Evolutionary conservation across 2,113 vertebrate genomes (phyloP).

Genomic region (Panthera tigris): DNA sequence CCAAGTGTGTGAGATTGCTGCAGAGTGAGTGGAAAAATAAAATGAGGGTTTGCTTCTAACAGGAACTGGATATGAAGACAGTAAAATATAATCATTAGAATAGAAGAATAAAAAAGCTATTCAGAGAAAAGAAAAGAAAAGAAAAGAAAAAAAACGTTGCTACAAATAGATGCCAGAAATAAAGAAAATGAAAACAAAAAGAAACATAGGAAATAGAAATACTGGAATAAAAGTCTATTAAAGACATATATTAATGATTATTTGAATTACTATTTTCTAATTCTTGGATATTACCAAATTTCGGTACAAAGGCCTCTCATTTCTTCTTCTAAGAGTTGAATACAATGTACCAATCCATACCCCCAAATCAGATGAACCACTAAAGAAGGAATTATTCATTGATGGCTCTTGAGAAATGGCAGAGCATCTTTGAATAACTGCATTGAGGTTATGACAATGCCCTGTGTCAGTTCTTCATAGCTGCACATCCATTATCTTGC

Average conservation of each 20-base stretch:
- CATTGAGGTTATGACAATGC: background rate
- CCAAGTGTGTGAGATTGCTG: slow-evolving; percentile 40
- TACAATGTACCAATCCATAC: background rate
- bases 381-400: background rate
- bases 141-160: background rate
- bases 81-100: slow-evolving; percentile 11
- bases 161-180: background rate
- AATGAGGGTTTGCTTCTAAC: slow-evolving; percentile 34
- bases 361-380: background rate
- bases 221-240: background rate
- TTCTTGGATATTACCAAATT: background rate
- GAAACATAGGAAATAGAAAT: background rate
- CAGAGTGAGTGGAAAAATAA: slow-evolving; percentile 53
- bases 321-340: background rate
- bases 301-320: background rate
- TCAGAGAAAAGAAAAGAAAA: background rate
- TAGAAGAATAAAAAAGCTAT: slow-evolving; percentile 30
- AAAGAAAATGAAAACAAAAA: background rate
- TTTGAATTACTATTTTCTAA: background rate
- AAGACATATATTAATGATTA: background rate
- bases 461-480: background rate
- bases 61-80: slow-evolving; percentile 27
- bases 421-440: background rate
- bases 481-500: background rate
- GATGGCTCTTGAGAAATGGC: background rate